Evolutionary conservation across 2,888 invertebrate genomes (phyloP), one percentile per base, ranked within the genome.

Genomic region (Acanthopleura granulata): DNA sequence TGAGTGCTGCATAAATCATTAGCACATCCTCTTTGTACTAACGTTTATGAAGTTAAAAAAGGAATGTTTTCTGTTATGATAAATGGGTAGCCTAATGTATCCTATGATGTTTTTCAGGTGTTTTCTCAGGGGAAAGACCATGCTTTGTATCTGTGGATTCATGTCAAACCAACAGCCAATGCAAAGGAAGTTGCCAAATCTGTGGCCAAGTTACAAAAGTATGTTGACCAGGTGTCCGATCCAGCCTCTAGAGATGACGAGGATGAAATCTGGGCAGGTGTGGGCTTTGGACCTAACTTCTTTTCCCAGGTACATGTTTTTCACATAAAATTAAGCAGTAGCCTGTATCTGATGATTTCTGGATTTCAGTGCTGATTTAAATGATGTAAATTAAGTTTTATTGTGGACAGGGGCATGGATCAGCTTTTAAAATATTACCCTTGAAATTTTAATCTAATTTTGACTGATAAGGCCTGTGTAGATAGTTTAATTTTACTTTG

Each of bases 261-360:
- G 25, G 88, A 89, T 76, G 89, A 90, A 77, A 83, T 90, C 16
- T 80, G 81, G 82, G 90, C 90, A 49, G 90, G 90, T n/a, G 89
- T 90, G 9, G 90, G 90, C 49, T 90, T 90, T 78, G 90, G 90
- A 49, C 85, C 88, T 14, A 87, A 85, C 75, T 87, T 89, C 75
- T 88, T 81, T 76, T 75, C 79, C 70, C 87, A 89, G 86, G 89
- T 89, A 70, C n/a, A n/a, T n/a, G n/a, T n/a, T n/a, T n/a, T 49
- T 9, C 25, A 12, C 1, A 29, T 27, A 16, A 11, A 15, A 50
- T 30, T 79, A 77, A 61, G 25, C 61, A 61, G 11, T 22, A 11
- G 9, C 25, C n/a, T 61, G n/a, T 25, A 16, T 61, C 9, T 61
- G 3, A 40, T 3, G 40, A 40, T 9, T 40, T 40, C 40, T 40